Conservation (phyloP, 2,113 vertebrate genomes). For the Corydoras maculifer region DNA sequence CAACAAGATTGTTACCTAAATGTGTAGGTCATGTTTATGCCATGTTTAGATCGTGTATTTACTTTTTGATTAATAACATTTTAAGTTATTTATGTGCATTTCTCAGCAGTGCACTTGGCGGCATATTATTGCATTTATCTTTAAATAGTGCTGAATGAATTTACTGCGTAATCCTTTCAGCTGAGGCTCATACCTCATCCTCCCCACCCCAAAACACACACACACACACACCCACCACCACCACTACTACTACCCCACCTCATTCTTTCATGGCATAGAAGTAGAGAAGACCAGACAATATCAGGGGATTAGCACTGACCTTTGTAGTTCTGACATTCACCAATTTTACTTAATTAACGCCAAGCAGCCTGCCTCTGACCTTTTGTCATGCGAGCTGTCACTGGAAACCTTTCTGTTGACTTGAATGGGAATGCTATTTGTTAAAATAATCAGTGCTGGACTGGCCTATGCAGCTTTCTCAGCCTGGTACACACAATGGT, state of each 20-base stretch:
- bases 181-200: not conserved
- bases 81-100: not conserved
- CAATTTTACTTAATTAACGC: conserved; percentile 74
- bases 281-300: conserved; percentile 49
- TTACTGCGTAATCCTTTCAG: conserved; percentile 28
- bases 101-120: conserved; percentile 10
- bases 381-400: conserved; percentile 69
- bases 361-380: conserved; percentile 65
- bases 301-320: conserved; percentile 67
- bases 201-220: no score
- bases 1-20: conserved; percentile 1
- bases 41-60: not conserved
- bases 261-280: conserved; percentile 29
- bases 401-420: conserved; percentile 68
- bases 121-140: conserved; percentile 23
- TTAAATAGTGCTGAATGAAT: conserved; percentile 37
- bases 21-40: not conserved
- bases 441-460: conserved; percentile 59
- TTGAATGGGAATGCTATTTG: conserved; percentile 67
- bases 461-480: conserved; percentile 25
- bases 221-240: no score
- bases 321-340: conserved; percentile 75
- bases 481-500: conserved; percentile 34
- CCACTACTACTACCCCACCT: not conserved
- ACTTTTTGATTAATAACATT: no score